These are phyloP conservation scores for Zelleria hepariella DNA, from an alignment of 2,888 invertebrate genomes.

Conservation along the genomic window DNA sequence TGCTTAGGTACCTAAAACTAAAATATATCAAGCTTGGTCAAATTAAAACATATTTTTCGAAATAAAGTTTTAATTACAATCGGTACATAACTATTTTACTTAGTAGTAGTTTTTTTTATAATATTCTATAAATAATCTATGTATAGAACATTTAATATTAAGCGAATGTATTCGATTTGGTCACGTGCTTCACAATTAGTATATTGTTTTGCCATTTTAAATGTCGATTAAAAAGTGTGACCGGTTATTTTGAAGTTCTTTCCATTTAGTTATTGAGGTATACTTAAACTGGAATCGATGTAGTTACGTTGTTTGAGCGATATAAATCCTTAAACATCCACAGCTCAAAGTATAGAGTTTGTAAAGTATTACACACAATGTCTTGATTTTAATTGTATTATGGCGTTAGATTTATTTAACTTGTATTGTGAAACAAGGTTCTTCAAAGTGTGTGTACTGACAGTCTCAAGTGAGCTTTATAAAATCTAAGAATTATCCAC, in stretches of 20 bases:
- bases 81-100: slow-evolving; percentile 61
- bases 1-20: too few relatives aligned
- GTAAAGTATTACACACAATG: neutral
- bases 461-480: neutral
- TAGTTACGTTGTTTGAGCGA: too few relatives aligned
- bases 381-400: neutral
- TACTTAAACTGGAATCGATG: too few relatives aligned
- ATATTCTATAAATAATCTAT: slow-evolving; percentile 69
- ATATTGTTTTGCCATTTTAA: slow-evolving; percentile 20
- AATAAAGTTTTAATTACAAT: slow-evolving; percentile 73
- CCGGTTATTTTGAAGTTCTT: too few relatives aligned
- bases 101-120: slow-evolving; percentile 67
- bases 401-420: neutral
- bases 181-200: slow-evolving; percentile 34
- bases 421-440: neutral
- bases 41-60: slow-evolving; percentile 32
- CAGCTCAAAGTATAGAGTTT: neutral
- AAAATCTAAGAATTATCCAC: neutral
- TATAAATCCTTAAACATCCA: neutral
- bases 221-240: neutral
- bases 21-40: too few relatives aligned
- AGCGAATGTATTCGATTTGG: slow-evolving; percentile 71
- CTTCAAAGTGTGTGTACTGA: neutral
- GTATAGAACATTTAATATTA: slow-evolving; percentile 67
- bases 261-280: too few relatives aligned